Conservation (phyloP, 2,888 invertebrate species). For the Rhyacophila evoluta region DNA sequence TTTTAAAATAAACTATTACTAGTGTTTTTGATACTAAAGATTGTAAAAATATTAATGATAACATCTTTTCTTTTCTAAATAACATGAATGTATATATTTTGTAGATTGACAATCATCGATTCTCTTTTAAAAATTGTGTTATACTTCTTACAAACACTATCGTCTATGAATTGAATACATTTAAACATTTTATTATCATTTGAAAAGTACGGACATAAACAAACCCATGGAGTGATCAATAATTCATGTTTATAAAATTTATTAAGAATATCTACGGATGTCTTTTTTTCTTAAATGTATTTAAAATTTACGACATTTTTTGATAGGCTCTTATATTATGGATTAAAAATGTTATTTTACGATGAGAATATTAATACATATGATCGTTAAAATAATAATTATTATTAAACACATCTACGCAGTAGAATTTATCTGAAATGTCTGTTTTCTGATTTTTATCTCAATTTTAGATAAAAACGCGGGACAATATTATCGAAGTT, state of each 20-base stretch:
- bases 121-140: neutral
- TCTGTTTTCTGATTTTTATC: neutral
- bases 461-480: neutral
- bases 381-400: neutral
- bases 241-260: constrained; percentile 22
- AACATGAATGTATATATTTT: no score
- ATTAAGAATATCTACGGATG: constrained; percentile 15
- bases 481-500: no score
- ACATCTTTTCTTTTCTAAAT: no score
- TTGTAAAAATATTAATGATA: no score
- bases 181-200: constrained; percentile 2
- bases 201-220: constrained; percentile 19
- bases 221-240: constrained; percentile 22
- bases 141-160: neutral
- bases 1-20: no score
- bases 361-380: neutral
- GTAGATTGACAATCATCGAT: no score
- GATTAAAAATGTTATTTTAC: constrained; percentile 5
- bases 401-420: neutral
- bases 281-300: constrained; percentile 6
- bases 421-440: neutral
- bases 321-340: constrained; percentile 19
- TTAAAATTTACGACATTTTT: constrained; percentile 16
- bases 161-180: constrained; percentile 19
- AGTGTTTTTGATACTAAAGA: no score